Evolutionary conservation across 2,888 invertebrate species (phyloP).

Genomic region (Thymelicus sylvestris): DNA sequence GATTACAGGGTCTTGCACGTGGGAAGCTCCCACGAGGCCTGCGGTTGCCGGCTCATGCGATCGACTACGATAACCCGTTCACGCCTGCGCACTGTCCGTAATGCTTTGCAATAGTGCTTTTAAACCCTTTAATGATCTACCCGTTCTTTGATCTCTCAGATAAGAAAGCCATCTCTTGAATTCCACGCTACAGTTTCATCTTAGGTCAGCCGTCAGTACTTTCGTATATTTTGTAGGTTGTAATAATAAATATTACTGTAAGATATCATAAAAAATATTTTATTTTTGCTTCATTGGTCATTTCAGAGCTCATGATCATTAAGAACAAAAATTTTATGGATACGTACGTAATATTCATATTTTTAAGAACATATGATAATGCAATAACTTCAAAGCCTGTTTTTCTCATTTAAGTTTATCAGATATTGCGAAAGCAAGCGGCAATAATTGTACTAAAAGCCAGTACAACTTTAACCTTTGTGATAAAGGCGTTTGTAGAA

Average conservation of each 20-base stretch:
- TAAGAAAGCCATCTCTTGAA: too few species aligned
- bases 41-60: constrained; percentile 54
- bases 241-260: too few species aligned
- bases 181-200: too few species aligned
- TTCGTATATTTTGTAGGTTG: too few species aligned
- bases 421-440: neutral
- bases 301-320: too few species aligned
- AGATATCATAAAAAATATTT: too few species aligned
- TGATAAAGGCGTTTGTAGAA: constrained; percentile 2
- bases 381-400: neutral
- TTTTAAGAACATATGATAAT: neutral
- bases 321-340: too few species aligned
- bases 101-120: neutral
- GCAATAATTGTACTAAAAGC: neutral
- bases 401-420: neutral
- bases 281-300: too few species aligned
- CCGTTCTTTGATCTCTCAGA: too few species aligned
- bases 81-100: constrained; percentile 50
- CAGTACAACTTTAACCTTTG: constrained; percentile 4
- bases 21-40: constrained; percentile 73
- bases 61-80: constrained; percentile 67
- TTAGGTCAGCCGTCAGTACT: too few species aligned
- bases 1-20: constrained; percentile 62
- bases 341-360: too few species aligned
- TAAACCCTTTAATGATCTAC: neutral